Evolutionary conservation across 2,888 invertebrate genomes (phyloP), one percentile per base, ranked within the genome.

Genomic region (Iphiclides podalirius): DNA sequence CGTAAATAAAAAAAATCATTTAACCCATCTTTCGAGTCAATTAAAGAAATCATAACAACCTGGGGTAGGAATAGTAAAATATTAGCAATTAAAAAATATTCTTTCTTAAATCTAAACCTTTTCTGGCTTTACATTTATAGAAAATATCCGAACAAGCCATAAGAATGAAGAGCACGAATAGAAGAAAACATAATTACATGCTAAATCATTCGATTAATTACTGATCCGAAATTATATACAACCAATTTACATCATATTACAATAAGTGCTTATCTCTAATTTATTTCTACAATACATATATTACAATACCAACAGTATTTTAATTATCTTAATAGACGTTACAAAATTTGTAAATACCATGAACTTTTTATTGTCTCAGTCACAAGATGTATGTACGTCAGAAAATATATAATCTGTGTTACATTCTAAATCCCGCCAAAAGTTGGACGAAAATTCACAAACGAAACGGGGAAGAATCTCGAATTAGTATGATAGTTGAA

Each of bases 211-310:
- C 67, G 60, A 63, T 65, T 57, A 63, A 46, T 59, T 54, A 64
- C 55, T 64, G 61, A 67, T 73, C 59, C 67, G 71, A 75, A 73
- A 79, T 74, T 85, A 86, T 87, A 69, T 87, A 87, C 87, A 87
- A 84, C 79, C 84, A 85, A 84, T 87, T 75, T 84, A 87, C 83
- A 86, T 62, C 59, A 71, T 66, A 66, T 72, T 71, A 69, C 57
- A 60, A 44, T 37, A 53, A 48, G 20, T 4, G 4, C 54, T 67
- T 64, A 54, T 4, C 55, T 52, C 54, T 60, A 57, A 40, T 47
- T 52, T 63, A 61, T 31, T n/a, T 31, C 31, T 31, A 31, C 31
- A 31, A 31, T 31, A 31, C 31, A 31, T 65, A 65, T 55, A 52
- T 60, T 66, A 71, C 58, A 70, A 56, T 57, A 59, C 31, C 45